These are phyloP conservation scores for Chromoteleia sp. DNA, from an alignment of 2,888 invertebrate species.

Conservation along the genomic window DNA sequence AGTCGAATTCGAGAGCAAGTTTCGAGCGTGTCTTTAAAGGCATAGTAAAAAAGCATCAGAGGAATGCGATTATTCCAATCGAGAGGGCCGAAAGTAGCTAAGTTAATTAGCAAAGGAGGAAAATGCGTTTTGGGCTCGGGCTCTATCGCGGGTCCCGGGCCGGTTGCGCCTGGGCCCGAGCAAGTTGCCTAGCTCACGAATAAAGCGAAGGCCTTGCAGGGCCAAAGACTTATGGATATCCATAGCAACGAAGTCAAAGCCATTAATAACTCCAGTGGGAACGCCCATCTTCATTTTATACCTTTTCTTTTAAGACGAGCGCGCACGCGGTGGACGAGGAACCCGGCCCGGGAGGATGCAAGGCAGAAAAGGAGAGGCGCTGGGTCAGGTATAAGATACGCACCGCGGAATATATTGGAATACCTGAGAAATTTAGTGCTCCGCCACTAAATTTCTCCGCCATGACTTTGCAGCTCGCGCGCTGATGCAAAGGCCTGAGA, in stretches of 20 bases:
- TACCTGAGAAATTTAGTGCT: constrained; percentile 84
- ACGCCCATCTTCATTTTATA: constrained; percentile 84
- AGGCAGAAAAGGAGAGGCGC: constrained; percentile 48
- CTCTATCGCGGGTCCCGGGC: constrained; percentile 45
- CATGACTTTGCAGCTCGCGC: constrained; percentile 76
- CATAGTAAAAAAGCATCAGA: constrained; percentile 20
- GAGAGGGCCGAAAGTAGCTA: constrained; percentile 54
- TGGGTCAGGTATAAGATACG: constrained; percentile 77
- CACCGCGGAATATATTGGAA: constrained; percentile 83
- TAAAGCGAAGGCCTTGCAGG: constrained; percentile 74
- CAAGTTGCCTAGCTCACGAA: constrained; percentile 59
- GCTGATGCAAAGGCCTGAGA: constrained; percentile 46
- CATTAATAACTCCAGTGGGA: constrained; percentile 84
- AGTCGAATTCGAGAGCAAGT: not conserved
- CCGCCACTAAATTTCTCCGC: constrained; percentile 81
- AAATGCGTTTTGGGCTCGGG: constrained; percentile 54
- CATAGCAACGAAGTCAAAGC: constrained; percentile 85
- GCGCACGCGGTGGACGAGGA: constrained; percentile 75
- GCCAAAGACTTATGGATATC: constrained; percentile 84
- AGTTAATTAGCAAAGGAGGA: constrained; percentile 68
- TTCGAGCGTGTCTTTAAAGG: constrained; percentile 6
- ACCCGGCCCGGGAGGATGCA: constrained; percentile 59
- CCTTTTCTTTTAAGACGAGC: constrained; percentile 84
- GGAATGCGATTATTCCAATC: constrained; percentile 54
- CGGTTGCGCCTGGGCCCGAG: constrained; percentile 44